A percentile compares a stretch with the other conserved stretches of the same genome.
Conservation (phyloP, 2,113 vertebrate genomes). For the Micronycteris hirsuta region DNA sequence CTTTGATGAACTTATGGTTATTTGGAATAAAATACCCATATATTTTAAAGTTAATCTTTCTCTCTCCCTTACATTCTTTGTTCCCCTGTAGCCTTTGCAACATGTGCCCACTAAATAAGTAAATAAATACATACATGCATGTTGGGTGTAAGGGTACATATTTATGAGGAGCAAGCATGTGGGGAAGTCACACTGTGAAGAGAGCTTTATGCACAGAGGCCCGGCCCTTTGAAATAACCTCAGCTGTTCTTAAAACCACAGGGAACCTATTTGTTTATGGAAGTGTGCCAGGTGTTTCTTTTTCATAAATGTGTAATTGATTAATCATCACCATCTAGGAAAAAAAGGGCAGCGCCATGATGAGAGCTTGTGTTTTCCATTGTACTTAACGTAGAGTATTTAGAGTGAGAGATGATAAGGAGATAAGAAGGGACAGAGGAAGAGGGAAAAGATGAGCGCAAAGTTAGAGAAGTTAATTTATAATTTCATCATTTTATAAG, state of each 20-base stretch:
- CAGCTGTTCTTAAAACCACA: constrained; percentile 77
- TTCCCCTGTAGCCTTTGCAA: constrained; percentile 66
- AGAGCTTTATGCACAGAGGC: constrained; percentile 66
- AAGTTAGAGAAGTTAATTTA: not conserved
- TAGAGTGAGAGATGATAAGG: not conserved
- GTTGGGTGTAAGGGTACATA: constrained; percentile 69
- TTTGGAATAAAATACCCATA: not conserved
- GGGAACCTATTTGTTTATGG: constrained; percentile 80
- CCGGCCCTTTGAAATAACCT: constrained; percentile 74
- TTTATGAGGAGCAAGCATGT: constrained; percentile 74
- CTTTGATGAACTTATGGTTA: not conserved
- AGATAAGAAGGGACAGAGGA: not conserved
- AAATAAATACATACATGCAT: constrained; percentile 14
- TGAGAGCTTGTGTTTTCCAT: constrained; percentile 26
- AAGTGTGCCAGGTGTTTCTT: constrained; percentile 87
- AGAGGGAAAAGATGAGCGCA: not conserved
- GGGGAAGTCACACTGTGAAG: constrained; percentile 76
- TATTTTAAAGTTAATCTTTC: constrained; percentile 52
- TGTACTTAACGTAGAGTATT: not conserved
- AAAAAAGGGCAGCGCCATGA: constrained; percentile 10
- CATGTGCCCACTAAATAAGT: constrained; percentile 58
- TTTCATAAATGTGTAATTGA: constrained; percentile 88
- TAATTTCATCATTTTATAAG: not conserved
- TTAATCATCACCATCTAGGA: constrained; percentile 79
- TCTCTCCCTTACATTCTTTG: constrained; percentile 59